These are phyloP conservation scores for Anguilla japonica DNA, from an alignment of 2,113 vertebrate genomes.

Conservation along the genomic window DNA sequence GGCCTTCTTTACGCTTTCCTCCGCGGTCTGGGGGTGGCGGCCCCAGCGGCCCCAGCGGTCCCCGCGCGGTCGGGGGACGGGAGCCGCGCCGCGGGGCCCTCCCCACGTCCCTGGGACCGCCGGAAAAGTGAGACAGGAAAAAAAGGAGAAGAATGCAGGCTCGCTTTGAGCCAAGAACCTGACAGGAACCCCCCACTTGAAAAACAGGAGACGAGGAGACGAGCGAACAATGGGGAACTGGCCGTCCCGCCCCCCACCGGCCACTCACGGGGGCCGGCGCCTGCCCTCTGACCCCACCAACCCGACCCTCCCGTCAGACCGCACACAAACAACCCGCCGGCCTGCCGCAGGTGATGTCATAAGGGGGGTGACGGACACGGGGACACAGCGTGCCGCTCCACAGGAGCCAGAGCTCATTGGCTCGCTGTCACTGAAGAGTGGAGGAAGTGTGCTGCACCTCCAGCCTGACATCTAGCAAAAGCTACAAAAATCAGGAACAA, in stretches of 20 bases:
- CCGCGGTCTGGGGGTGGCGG: background rate
- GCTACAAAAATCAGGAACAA: background rate
- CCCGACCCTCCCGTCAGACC: background rate
- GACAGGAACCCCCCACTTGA: constrained; percentile 40
- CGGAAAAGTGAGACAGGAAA: background rate
- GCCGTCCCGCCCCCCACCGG: background rate
- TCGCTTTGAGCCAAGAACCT: constrained; percentile 30
- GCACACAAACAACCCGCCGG: background rate
- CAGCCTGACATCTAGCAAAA: background rate
- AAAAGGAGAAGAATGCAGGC: background rate
- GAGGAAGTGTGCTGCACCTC: background rate
- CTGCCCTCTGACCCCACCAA: too few species aligned
- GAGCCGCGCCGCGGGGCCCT: background rate
- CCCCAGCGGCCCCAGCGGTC: background rate
- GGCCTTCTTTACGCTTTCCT: constrained; percentile 20
- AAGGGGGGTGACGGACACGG: background rate
- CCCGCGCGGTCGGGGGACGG: constrained; percentile 3
- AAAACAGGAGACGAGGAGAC: constrained; percentile 47
- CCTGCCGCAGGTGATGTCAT: constrained; percentile 1
- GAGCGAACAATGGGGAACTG: constrained; percentile 40
- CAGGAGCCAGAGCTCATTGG: background rate
- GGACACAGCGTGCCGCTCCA: background rate
- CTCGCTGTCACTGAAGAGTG: background rate
- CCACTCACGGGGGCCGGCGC: background rate
- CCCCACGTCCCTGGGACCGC: background rate